These are phyloP conservation scores for Lycopodina hypogea DNA, from an alignment of 37 sponge, comb jelly and placozoan species.

Conservation along the genomic window DNA sequence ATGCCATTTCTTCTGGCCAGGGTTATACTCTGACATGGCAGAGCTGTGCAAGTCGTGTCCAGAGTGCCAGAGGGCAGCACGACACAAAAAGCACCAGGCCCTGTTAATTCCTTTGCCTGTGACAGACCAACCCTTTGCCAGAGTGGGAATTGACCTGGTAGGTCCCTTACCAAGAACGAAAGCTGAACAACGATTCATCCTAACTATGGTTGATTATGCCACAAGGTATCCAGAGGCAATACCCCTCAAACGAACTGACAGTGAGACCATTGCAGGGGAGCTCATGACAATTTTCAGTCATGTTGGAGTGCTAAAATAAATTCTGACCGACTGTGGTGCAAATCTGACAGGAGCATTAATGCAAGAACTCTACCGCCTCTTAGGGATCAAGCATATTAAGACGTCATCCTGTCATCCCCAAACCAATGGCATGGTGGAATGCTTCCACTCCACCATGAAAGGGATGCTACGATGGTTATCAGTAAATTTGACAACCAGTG, in stretches of 20 bases:
- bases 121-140: too few species aligned
- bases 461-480: slow-evolving; percentile 15
- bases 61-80: too few species aligned
- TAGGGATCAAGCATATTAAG: slow-evolving; percentile 20
- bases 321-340: slow-evolving; percentile 30
- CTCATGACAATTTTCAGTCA: too few species aligned
- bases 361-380: too few species aligned
- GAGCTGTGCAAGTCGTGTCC: too few species aligned
- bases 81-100: too few species aligned
- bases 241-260: too few species aligned
- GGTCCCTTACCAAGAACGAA: slow-evolving; percentile 19
- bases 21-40: background rate
- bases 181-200: too few species aligned
- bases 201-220: too few species aligned
- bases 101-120: too few species aligned
- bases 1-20: background rate
- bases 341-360: slow-evolving; percentile 24
- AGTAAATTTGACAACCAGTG: slow-evolving; percentile 4
- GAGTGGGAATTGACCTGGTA: slow-evolving; percentile 43
- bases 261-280: too few species aligned
- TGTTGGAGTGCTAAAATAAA: slow-evolving; percentile 32
- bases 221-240: too few species aligned
- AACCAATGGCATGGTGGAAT: slow-evolving; percentile 45
- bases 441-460: slow-evolving; percentile 41
- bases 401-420: slow-evolving; percentile 43